Evolutionary conservation across 2,797 vertebrate genomes (phyloP).

Genomic region (Liasis olivaceus): DNA sequence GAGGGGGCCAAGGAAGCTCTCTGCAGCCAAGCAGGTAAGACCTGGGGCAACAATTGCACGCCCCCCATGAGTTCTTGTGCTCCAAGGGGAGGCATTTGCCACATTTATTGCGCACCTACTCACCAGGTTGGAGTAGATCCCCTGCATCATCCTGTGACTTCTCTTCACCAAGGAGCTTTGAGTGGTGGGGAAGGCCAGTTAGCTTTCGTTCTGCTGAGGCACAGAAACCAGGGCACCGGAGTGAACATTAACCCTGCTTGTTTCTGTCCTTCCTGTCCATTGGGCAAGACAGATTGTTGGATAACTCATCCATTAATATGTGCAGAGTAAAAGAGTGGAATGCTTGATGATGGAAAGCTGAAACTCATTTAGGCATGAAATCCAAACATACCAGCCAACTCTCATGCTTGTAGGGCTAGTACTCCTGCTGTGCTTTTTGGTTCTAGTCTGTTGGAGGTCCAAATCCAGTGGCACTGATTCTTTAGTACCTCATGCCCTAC

Average conservation of each 20-base stretch:
- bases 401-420: neutral
- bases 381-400: neutral
- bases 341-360: neutral
- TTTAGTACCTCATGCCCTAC: neutral
- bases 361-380: neutral
- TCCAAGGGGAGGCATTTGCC: neutral
- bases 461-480: neutral
- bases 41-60: too few species aligned
- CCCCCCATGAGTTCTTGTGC: neutral
- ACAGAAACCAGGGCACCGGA: neutral
- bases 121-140: slow-evolving; percentile 8
- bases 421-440: neutral
- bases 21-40: neutral
- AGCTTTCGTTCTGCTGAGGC: neutral
- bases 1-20: neutral
- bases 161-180: neutral
- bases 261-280: slow-evolving; percentile 8
- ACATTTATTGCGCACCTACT: neutral
- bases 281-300: neutral
- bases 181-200: neutral
- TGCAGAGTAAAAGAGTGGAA: neutral
- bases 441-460: neutral
- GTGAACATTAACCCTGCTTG: slow-evolving; percentile 35
- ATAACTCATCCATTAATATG: slow-evolving; percentile 16
- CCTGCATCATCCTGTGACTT: neutral